A percentile compares a stretch with the other conserved stretches of the same genome.
Conservation (phyloP, 2,888 invertebrate genomes). For the Ophion obscuratus region DNA sequence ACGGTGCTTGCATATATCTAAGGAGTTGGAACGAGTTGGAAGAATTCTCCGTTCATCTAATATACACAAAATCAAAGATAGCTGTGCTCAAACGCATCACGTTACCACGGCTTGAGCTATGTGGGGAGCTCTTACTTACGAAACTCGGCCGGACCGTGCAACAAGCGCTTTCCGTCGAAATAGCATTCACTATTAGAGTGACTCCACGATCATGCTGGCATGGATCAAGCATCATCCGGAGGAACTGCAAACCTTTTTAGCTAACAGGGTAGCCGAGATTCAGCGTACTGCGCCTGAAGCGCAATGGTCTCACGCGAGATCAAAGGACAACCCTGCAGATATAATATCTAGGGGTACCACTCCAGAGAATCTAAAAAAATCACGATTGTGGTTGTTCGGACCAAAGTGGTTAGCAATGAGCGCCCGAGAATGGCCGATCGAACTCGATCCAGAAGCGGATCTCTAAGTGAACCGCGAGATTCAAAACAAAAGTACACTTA, state of each 20-base stretch:
- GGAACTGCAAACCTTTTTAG: conserved; percentile 24
- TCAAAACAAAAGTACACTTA: conserved; percentile 48
- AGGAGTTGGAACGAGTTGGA: conserved; percentile 10
- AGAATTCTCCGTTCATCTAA: neutral
- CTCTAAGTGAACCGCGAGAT: conserved; percentile 39
- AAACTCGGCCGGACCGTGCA: neutral
- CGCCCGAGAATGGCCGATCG: neutral
- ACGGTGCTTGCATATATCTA: conserved; percentile 46
- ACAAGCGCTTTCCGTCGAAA: neutral
- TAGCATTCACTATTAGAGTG: conserved; percentile 25
- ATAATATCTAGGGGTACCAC: conserved; percentile 28
- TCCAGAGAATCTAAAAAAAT: neutral
- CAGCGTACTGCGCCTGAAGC: neutral
- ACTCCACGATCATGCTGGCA: conserved; percentile 31
- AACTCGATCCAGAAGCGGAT: neutral
- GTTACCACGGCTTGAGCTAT: conserved; percentile 59
- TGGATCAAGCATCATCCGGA: conserved; percentile 22
- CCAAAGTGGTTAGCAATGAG: conserved; percentile 60
- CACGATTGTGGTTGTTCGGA: conserved; percentile 58
- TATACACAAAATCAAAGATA: conserved; percentile 61
- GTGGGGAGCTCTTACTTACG: conserved; percentile 56
- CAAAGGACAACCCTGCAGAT: conserved; percentile 56
- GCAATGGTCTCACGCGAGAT: conserved; percentile 54
- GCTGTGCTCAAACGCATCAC: conserved; percentile 60
- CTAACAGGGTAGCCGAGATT: conserved; percentile 44